A percentile compares a stretch with the other conserved stretches of the same genome.
phyloP scores from a whole-genome alignment of 2,113 vertebrate species.

The Grantiella picta region DNA sequence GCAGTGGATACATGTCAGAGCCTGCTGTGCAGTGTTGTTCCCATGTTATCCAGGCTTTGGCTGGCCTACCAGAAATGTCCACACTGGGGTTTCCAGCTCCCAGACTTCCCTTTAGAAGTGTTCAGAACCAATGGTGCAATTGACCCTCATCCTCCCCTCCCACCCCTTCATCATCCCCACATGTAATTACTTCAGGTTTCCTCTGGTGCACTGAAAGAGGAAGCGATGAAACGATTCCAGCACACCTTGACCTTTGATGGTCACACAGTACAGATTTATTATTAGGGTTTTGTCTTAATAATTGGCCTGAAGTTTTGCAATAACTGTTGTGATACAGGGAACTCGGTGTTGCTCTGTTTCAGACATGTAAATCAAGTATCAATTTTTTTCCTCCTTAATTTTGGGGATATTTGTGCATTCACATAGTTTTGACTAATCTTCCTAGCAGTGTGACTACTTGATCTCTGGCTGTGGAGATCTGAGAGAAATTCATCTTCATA shows the following conservation, averaged over 20 bases:
- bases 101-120: not conserved
- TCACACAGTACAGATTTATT: not conserved
- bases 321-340: not conserved
- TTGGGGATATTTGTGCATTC: not conserved
- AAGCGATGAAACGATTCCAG: not conserved
- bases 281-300: not conserved
- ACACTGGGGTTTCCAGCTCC: accelerated
- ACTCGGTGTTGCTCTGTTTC: accelerated
- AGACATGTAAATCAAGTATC: not conserved
- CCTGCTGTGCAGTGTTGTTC: accelerated
- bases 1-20: not conserved
- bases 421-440: not conserved
- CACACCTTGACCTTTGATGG: not conserved
- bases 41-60: not conserved
- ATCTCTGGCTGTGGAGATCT: not conserved
- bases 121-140: not conserved
- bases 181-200: not conserved
- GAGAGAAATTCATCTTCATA: not conserved
- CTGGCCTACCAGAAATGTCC: not conserved
- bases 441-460: not conserved
- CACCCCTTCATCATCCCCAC: not conserved
- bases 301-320: not conserved
- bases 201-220: not conserved
- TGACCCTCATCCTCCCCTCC: not conserved
- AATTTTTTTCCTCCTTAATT: not conserved